phyloP scores from a whole-genome alignment of 2,888 invertebrate species.

The Girardia tigrina region DNA sequence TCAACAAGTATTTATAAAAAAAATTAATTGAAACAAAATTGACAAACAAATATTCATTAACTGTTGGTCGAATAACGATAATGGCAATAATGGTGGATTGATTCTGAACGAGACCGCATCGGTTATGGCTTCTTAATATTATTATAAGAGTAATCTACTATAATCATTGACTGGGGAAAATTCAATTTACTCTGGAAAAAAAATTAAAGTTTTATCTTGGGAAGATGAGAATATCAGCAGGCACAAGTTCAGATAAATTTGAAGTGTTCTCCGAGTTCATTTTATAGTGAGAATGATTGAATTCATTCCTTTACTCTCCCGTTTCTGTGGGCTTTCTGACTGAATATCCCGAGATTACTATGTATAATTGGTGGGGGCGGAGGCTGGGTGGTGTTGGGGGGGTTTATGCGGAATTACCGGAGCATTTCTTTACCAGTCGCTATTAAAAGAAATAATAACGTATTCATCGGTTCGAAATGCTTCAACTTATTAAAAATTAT shows the following conservation, averaged over 20 bases:
- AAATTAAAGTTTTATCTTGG: slow-evolving; percentile 8
- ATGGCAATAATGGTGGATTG: neutral
- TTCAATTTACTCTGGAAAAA: slow-evolving; percentile 7
- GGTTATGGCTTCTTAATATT: slow-evolving; percentile 23
- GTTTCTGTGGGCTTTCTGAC: too few species aligned
- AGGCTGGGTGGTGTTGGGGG: too few species aligned
- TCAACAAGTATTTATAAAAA: too few species aligned
- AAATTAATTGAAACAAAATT: neutral
- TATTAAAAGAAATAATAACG: neutral
- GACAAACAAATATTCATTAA: slow-evolving; percentile 8
- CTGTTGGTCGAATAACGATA: neutral
- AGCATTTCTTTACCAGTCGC: too few species aligned
- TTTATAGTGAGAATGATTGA: neutral
- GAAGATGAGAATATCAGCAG: slow-evolving; percentile 1
- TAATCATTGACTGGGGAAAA: slow-evolving; percentile 15
- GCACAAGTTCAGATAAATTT: neutral
- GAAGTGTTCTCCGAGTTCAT: neutral
- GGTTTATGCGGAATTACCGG: too few species aligned
- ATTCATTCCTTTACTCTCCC: too few species aligned
- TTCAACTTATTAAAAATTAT: neutral
- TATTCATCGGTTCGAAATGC: neutral
- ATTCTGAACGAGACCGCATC: slow-evolving; percentile 14
- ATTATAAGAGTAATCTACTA: slow-evolving; percentile 16
- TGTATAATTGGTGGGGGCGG: too few species aligned
- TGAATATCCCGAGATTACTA: too few species aligned